Evolutionary conservation across 2,888 invertebrate species (phyloP).

Genomic region (Morpho achilles): DNA sequence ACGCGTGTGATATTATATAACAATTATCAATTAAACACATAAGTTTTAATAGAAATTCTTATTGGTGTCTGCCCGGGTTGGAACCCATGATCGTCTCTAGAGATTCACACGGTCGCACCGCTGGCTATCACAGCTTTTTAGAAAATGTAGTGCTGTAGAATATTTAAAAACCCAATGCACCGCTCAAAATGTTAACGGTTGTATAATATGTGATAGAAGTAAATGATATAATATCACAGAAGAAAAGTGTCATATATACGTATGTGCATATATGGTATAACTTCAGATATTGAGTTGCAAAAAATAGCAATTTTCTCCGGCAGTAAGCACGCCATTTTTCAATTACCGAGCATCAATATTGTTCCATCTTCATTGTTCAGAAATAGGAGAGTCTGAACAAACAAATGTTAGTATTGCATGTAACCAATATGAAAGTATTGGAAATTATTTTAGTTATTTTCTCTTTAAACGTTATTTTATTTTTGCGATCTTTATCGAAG

Average conservation of each 20-base stretch:
- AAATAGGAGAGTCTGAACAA: conserved; percentile 35
- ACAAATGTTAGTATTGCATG: conserved; percentile 15
- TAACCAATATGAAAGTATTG: conserved; percentile 9
- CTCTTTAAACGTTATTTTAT: not conserved
- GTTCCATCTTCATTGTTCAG: conserved; percentile 68
- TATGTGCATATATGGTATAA: conserved; percentile 17
- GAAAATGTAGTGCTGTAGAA: too few relatives aligned
- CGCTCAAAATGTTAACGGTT: too few relatives aligned
- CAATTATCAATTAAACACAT: too few relatives aligned
- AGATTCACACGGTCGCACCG: too few relatives aligned
- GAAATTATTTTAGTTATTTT: conserved; percentile 10
- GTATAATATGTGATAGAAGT: not conserved
- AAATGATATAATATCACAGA: not conserved
- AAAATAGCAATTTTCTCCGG: conserved; percentile 68
- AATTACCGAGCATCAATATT: conserved; percentile 76
- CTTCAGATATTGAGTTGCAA: conserved; percentile 47
- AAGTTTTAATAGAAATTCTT: too few relatives aligned
- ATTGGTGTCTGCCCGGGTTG: too few relatives aligned
- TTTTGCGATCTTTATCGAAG: too few relatives aligned
- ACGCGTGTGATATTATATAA: too few relatives aligned
- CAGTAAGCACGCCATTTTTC: conserved; percentile 71
- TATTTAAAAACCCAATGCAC: too few relatives aligned
- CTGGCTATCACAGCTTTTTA: too few relatives aligned
- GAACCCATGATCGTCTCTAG: too few relatives aligned
- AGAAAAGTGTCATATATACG: conserved; percentile 11